Evolutionary conservation across 2,888 invertebrate genomes (phyloP).

Genomic region (Icerya purchasi): DNA sequence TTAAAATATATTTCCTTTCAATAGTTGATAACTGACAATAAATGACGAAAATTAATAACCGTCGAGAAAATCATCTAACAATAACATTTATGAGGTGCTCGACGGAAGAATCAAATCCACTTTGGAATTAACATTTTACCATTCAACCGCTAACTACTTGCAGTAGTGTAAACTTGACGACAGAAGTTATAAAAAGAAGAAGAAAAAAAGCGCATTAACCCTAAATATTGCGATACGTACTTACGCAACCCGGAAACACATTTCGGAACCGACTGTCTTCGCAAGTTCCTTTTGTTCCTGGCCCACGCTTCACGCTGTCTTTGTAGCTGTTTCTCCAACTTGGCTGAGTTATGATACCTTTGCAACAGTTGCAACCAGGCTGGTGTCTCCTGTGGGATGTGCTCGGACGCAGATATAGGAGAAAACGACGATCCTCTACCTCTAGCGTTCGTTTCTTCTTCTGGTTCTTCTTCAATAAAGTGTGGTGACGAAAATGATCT

Average conservation of each 20-base stretch:
- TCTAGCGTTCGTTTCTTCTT: background rate
- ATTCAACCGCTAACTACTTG: too few species aligned
- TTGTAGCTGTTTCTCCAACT: slow-evolving; percentile 24
- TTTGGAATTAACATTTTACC: too few species aligned
- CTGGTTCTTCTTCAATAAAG: background rate
- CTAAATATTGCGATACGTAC: slow-evolving; percentile 8
- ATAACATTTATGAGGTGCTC: too few species aligned
- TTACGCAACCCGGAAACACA: slow-evolving; percentile 9
- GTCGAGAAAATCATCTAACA: too few species aligned
- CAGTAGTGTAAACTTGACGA: too few species aligned
- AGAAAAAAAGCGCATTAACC: too few species aligned
- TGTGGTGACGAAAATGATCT: background rate
- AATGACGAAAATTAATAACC: too few species aligned
- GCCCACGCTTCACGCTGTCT: slow-evolving; percentile 29
- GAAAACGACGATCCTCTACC: background rate
- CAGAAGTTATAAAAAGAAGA: too few species aligned
- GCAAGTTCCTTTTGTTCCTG: slow-evolving; percentile 16
- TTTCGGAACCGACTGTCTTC: slow-evolving; percentile 14
- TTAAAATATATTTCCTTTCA: too few species aligned
- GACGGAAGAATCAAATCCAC: too few species aligned
- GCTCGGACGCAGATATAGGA: too few species aligned
- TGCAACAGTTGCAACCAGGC: slow-evolving; percentile 8
- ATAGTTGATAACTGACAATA: too few species aligned
- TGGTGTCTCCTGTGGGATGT: slow-evolving; percentile 9
- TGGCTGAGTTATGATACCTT: slow-evolving; percentile 12